These are phyloP conservation scores for Passer montanus DNA, from an alignment of 2,113 vertebrate species.

Conservation along the genomic window DNA sequence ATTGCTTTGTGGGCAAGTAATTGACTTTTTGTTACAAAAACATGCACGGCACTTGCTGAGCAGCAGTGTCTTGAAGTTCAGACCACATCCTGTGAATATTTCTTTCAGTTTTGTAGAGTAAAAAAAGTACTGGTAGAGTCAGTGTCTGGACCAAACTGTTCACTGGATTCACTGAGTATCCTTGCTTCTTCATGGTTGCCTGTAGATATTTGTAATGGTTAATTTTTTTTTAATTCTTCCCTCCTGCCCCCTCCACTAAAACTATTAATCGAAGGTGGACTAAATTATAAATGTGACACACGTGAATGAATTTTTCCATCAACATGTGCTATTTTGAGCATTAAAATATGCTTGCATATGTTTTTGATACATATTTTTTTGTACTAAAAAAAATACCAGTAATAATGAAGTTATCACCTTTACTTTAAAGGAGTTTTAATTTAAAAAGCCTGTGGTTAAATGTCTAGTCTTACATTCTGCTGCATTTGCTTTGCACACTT, in stretches of 20 bases:
- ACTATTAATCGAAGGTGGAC: neutral
- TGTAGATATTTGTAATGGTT: neutral
- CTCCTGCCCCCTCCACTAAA: neutral
- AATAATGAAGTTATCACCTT: neutral
- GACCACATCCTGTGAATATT: constrained; percentile 54
- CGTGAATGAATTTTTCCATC: neutral
- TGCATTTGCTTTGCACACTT: neutral
- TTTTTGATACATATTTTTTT: neutral
- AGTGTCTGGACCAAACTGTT: neutral
- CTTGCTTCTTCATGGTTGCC: neutral
- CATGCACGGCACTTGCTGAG: neutral
- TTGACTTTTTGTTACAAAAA: neutral
- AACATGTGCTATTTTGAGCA: neutral
- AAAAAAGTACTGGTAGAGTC: neutral
- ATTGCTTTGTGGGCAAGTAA: neutral
- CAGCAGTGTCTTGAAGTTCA: neutral
- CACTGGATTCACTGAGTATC: neutral
- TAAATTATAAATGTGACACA: neutral
- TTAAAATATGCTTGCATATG: neutral
- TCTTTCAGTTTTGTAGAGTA: neutral
- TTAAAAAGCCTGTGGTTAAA: neutral
- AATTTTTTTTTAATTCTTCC: neutral
- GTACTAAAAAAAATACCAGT: neutral
- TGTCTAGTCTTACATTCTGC: neutral
- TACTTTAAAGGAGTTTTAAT: neutral